phyloP scores from a whole-genome alignment of 2,797 vertebrate genomes.

The Hipposideros larvatus region DNA sequence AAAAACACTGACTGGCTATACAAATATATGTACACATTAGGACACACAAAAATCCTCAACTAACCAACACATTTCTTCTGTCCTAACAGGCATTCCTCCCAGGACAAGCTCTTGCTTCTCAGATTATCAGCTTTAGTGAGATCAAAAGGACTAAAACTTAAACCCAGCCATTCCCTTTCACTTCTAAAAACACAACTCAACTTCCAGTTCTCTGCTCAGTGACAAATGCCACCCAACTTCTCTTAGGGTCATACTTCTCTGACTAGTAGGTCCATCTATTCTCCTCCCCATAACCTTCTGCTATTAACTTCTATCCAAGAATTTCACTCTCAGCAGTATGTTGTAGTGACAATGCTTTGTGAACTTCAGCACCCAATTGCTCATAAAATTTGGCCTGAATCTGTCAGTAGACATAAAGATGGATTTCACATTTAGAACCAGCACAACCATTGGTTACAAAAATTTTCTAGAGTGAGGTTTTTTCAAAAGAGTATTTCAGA shows the following conservation, averaged over 20 bases:
- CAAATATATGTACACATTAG: not conserved
- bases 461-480: not conserved
- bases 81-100: not conserved
- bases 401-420: not conserved
- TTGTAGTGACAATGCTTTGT: not conserved
- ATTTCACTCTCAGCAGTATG: not conserved
- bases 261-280: not conserved
- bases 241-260: not conserved
- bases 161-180: not conserved
- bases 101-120: not conserved
- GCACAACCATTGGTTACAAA: not conserved
- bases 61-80: not conserved
- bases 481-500: not conserved
- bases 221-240: not conserved
- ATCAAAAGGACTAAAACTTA: not conserved
- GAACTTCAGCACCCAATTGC: not conserved
- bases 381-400: conserved; percentile 27
- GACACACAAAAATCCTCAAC: not conserved
- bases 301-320: not conserved
- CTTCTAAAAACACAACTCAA: not conserved
- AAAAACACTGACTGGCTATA: not conserved
- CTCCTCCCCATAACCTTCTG: accelerated
- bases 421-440: conserved; percentile 46
- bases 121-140: not conserved
- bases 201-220: not conserved